A percentile compares a stretch with the other conserved stretches of the same genome.
Conservation (phyloP, 2,888 invertebrate genomes). For the Hemaris fuciformis region DNA sequence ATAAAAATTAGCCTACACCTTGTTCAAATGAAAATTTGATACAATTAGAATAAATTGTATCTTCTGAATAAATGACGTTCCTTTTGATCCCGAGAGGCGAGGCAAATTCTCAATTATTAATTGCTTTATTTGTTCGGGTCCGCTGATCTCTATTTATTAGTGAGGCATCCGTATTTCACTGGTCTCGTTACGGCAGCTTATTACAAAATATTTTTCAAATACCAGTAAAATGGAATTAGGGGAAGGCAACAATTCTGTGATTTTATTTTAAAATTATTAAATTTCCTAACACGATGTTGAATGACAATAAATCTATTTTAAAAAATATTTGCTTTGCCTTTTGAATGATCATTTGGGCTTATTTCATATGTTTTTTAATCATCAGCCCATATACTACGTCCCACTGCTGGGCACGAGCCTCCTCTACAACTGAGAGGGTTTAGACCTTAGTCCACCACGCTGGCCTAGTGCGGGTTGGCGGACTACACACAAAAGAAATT, state of each 20-base stretch:
- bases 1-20: neutral
- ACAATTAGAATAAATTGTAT: conserved; percentile 9
- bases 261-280: neutral
- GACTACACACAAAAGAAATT: too few species aligned
- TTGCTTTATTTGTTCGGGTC: conserved; percentile 45
- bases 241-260: neutral
- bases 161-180: conserved; percentile 22
- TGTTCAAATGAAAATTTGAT: conserved; percentile 4
- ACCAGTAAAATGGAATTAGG: neutral
- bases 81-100: conserved; percentile 32
- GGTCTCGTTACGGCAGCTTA: neutral
- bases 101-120: conserved; percentile 45
- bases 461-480: too few species aligned
- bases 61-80: conserved; percentile 16
- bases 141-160: conserved; percentile 40
- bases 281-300: too few species aligned
- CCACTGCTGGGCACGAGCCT: too few species aligned
- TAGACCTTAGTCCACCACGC: too few species aligned
- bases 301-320: too few species aligned
- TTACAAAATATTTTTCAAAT: conserved; percentile 11
- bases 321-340: too few species aligned
- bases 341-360: too few species aligned
- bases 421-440: too few species aligned
- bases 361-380: too few species aligned
- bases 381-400: too few species aligned